Evolutionary conservation across 1,140 invertebrate genomes (phyloP), one percentile per base, ranked within the genome.

Genomic region (Oscheius sp.): DNA sequence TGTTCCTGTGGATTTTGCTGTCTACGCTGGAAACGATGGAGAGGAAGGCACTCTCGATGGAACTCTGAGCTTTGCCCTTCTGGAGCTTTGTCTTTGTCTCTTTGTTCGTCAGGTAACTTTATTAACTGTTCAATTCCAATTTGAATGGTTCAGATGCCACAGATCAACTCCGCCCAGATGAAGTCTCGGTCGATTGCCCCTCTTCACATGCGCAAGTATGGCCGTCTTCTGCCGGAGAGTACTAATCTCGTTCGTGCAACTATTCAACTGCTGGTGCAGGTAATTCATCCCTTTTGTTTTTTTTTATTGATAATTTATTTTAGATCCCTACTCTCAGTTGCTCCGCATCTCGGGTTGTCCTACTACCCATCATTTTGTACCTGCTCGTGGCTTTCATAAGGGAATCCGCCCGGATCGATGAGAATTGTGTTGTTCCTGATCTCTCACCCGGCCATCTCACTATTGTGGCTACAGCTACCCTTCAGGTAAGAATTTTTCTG

Each of bases 31-130:
- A 45, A 61, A 59, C 13, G 52, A 73, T 26, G 62, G 62, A 32
- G 26, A 67, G 28, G 46, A 73, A 38, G 28, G 45, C 29, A 38
- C 55, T 36, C 31, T 49, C 86, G 88, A n/a, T 15, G 91, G 91
- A 80, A 97, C 94, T 0, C 87, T 97, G 29, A 92, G 95, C 3
- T 97, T 96, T 87, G 92, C 94, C 7, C 89, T 93, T 7, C 82
- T 98, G 28, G 95, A 98, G 87, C 93, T 97, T 2, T 94, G 92
- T 82, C 87, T 97, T 38, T 97, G 94, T 86, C 87, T 95, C 1
- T 86, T 97, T 52, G 92, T 96, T 1, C 88, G 93, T 31, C 91
- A 97, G 80, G 88, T 95, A 1, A 26, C 18, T 23, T n/a, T 64
- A 18, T 3, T n/a, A 64, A 46, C 35, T 13, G 10, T 42, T 15